These are phyloP conservation scores for Acanthis flammea DNA, from an alignment of 2,797 vertebrate species.

Conservation along the genomic window DNA sequence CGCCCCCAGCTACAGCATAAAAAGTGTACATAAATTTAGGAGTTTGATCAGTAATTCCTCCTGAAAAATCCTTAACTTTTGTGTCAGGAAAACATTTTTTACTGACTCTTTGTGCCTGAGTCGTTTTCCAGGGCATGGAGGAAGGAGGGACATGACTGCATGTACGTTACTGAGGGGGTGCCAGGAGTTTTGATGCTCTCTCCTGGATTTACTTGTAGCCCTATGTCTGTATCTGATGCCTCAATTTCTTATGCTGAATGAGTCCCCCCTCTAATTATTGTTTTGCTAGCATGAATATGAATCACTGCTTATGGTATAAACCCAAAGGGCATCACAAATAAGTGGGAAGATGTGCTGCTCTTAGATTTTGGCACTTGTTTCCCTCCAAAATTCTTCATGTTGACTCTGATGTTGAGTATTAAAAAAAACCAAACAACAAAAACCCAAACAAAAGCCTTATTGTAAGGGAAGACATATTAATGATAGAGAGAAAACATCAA, in stretches of 20 bases:
- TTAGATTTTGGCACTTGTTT: fast-evolving
- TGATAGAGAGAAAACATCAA: neutral
- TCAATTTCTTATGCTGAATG: neutral
- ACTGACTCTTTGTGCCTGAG: neutral
- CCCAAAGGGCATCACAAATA: neutral
- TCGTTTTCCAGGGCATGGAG: neutral
- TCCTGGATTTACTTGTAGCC: neutral
- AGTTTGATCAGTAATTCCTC: neutral
- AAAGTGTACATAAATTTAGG: neutral
- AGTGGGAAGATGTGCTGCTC: neutral
- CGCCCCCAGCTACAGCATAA: neutral
- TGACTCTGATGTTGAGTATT: fast-evolving
- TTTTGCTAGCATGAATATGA: neutral
- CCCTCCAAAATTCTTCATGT: neutral
- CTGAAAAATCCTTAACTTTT: neutral
- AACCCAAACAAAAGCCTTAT: neutral
- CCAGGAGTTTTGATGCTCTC: neutral
- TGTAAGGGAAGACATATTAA: neutral
- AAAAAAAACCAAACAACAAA: neutral
- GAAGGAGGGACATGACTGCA: neutral
- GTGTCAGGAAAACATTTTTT: neutral
- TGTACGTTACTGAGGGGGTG: neutral
- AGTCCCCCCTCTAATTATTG: neutral
- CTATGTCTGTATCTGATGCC: neutral
- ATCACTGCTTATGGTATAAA: neutral